Base-by-base conservation (phyloP, 2,888 invertebrate genomes). In the Coecobrya sp. region DNA sequence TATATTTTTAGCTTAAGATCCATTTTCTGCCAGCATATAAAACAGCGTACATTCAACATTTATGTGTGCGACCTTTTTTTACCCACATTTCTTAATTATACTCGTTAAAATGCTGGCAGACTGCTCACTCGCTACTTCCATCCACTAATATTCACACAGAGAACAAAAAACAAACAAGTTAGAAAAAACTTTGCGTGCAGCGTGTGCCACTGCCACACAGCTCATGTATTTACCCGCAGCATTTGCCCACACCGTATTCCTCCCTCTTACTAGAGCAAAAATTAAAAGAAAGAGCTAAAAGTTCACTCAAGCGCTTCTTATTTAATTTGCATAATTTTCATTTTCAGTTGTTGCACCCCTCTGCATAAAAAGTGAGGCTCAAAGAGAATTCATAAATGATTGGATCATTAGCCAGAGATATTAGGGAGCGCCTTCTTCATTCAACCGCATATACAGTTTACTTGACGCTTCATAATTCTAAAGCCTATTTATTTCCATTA, bases 51-150 rank as follows among this genome's bases (percentile, higher is more conserved):
- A 4, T 68, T 42, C 45, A 45, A 22, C 70, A 55, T 30, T 76
- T 49, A n/a, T n/a, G n/a, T n/a, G n/a, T n/a, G n/a, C 49, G 16
- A 30, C 84, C 11, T 62, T 70, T 87, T 59, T 59, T 62, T 76
- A 22, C 87, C 62, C 87, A 87, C 62, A 76, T 87, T 87, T 87
- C 76, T 62, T 87, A 87, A 87, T 87, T 87, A 87, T 7, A 13
- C n/a, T 85, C 65, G 22, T 68, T 65, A 68, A 59, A 85, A 85
- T 85, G 42, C 59, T 7, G 19, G 59, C 42, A 73, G 19, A 8
- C 36, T 42, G 11, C 73, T 25, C 36, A 36, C 7, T 36, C 36
- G 7, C 36, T 42, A 70, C 73, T 68, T 27, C n/a, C 42, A 73
- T 19, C 42, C 1, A 73, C 30, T 3, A 22, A 25, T 13, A 10